Evolutionary conservation across 2,797 vertebrate genomes (phyloP), one percentile per base, ranked within the genome.

Genomic region (Phaenicophaeus curvirostris): DNA sequence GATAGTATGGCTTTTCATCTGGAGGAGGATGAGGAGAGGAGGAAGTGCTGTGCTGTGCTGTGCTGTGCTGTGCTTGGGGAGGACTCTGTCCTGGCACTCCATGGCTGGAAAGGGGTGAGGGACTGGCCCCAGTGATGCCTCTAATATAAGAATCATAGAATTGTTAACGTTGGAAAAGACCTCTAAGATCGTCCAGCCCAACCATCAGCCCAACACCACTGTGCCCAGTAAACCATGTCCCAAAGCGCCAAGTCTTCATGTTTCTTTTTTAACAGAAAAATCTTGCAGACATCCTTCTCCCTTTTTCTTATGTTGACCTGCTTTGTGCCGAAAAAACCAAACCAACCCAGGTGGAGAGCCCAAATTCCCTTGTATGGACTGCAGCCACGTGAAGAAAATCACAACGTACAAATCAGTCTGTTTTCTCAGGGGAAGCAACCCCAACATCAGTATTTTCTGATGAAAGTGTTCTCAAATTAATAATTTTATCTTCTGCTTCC

Each of bases 101-200:
- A 2, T 4, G 0, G 3, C 54, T 68, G 18, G 31, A 42, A 17
- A n/a, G 20, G 31, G 27, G 6, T 0, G 1, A 77, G 71, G 68
- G 33, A 19, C 31, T 21, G 4, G 50, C 41, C 46, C 41, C 30
- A 20, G 1, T 16, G 31, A 20, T 37, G 28, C 55, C 28, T 42
- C 37, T 30, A 31, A 6, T 82, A 46, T 48, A 23, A 24, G 46
- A 48, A 48, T 48, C 46, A 48, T 12, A 48, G 9, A 48, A 12
- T 48, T 21, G 21, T 24, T 48, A 48, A 24, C 46, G 46, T 20
- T 48, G 46, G 46, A 24, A 48, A 48, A 48, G 46, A 48, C 46
- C 46, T 48, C 23, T 10, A 48, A 48, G 21, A 10, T 48, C 46
- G 24, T 48, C 46, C 46, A 23, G 46, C 24, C 46, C 46, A 48